Conservation (phyloP, 2,888 invertebrate genomes). For the Ferrisia virgata region DNA sequence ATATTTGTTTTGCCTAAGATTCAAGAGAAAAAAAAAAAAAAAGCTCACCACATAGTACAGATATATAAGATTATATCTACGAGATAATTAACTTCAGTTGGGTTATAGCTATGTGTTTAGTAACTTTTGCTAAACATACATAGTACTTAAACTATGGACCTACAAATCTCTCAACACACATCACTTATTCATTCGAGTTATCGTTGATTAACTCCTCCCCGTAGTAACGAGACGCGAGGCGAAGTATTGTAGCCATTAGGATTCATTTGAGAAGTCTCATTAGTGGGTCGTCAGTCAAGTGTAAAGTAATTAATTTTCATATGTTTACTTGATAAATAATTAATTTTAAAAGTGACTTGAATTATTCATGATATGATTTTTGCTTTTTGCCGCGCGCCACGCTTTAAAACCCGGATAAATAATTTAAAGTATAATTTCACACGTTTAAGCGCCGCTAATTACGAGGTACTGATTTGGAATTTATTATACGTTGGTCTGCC, state of each 20-base stretch:
- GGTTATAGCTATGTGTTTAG: too few species aligned
- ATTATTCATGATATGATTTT: background rate
- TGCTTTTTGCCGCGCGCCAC: background rate
- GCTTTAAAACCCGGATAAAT: background rate
- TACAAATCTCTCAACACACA: too few species aligned
- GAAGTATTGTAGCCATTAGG: background rate
- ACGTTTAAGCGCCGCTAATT: slow-evolving; percentile 5
- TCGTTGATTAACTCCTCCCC: background rate
- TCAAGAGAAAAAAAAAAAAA: too few species aligned
- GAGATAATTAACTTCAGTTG: too few species aligned
- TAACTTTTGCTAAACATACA: too few species aligned
- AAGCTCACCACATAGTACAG: too few species aligned
- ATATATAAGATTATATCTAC: too few species aligned
- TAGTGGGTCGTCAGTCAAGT: slow-evolving; percentile 8
- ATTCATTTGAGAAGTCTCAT: slow-evolving; percentile 15
- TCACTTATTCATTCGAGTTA: background rate
- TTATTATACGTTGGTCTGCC: background rate
- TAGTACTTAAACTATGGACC: too few species aligned
- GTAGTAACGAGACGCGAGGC: background rate
- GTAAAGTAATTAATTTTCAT: slow-evolving; percentile 12
- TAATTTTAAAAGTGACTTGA: background rate
- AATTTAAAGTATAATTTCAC: slow-evolving; percentile 15
- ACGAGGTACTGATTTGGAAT: background rate
- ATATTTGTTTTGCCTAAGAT: too few species aligned
- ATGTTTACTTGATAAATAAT: slow-evolving; percentile 16